These are phyloP conservation scores for Drosophila bocki DNA, from an alignment of 1,140 invertebrate genomes.

Conservation along the genomic window DNA sequence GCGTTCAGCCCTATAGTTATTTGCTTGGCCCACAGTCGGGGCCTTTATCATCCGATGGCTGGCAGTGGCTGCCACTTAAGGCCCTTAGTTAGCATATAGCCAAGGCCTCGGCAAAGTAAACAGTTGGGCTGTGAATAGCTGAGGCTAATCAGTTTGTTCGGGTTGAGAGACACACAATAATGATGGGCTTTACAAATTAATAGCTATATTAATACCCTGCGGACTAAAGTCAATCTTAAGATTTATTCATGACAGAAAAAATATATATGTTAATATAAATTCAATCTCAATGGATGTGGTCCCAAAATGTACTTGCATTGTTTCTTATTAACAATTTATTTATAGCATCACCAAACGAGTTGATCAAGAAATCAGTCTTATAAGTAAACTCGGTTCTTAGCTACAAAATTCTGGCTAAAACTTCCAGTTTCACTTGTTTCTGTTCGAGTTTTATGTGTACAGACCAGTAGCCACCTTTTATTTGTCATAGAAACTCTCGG, in stretches of 20 bases:
- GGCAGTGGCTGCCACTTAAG: conserved; percentile 20
- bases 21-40: conserved; percentile 9
- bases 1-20: conserved; percentile 3
- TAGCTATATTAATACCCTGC: conserved; percentile 1
- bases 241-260: conserved; percentile 4
- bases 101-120: conserved; percentile 25
- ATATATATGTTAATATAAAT: neutral
- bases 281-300: neutral
- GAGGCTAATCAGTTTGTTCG: conserved; percentile 24
- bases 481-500: neutral
- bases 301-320: neutral
- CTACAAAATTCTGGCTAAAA: neutral
- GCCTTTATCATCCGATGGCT: conserved; percentile 29
- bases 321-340: neutral
- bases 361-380: neutral
- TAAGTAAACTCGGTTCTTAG: neutral
- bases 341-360: conserved; percentile 1
- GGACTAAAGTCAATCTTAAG: neutral
- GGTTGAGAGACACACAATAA: conserved; percentile 7
- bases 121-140: conserved; percentile 27
- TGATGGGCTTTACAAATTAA: conserved; percentile 10
- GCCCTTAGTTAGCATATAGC: conserved; percentile 56
- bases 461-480: neutral
- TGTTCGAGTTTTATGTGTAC: neutral
- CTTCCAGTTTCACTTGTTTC: conserved; percentile 14